Conservation (phyloP, 2,888 invertebrate species). For the Athalia rosae region DNA sequence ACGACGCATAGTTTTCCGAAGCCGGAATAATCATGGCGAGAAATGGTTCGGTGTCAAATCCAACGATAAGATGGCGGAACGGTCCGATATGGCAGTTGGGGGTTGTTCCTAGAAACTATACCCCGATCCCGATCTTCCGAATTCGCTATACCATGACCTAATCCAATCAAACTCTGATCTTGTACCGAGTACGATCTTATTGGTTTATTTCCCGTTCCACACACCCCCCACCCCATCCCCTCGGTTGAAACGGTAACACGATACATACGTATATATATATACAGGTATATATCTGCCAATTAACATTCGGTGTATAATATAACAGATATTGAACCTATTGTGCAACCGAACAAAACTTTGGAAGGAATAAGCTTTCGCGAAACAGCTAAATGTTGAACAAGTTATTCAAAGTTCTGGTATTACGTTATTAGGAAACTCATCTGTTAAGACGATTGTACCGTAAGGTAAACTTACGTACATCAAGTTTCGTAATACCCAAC, state of each 20-base stretch:
- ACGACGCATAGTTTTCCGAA: too few species aligned
- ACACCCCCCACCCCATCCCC: conserved; percentile 9
- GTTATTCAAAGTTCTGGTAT: conserved; percentile 25
- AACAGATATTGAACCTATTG: not conserved
- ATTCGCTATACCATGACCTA: conserved; percentile 9
- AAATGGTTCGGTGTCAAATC: too few species aligned
- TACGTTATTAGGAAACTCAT: conserved; percentile 32
- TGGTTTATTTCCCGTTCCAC: conserved; percentile 28
- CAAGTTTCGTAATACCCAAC: not conserved
- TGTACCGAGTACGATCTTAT: conserved; percentile 42
- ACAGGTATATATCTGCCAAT: conserved; percentile 24
- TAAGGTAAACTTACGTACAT: not conserved
- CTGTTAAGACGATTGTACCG: conserved; percentile 29
- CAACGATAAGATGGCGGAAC: too few species aligned
- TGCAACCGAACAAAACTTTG: conserved; percentile 23
- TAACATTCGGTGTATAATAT: conserved; percentile 11
- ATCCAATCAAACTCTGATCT: conserved; percentile 45
- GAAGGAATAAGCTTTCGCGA: not conserved
- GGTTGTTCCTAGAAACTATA: not conserved
- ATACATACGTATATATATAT: too few species aligned
- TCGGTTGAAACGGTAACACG: not conserved
- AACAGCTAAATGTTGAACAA: conserved; percentile 8
- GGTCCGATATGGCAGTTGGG: too few species aligned
- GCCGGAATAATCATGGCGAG: too few species aligned
- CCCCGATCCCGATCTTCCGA: not conserved